Base-by-base conservation (phyloP, 64 coral and sea anemone genomes). In the Trachythela sp. region DNA sequence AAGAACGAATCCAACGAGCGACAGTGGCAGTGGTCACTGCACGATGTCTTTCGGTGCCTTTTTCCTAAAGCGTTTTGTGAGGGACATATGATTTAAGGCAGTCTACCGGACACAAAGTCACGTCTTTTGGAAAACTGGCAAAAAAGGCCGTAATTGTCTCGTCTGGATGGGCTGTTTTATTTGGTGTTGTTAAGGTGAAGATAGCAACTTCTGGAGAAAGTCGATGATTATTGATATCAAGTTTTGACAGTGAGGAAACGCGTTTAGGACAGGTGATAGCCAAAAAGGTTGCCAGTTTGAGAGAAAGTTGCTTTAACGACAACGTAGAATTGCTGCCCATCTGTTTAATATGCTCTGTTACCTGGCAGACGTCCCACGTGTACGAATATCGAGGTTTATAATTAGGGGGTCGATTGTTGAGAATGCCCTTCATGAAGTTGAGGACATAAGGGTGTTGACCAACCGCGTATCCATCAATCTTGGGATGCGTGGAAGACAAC, bases 401-500 rank as follows among this genome's bases (percentile, higher is more conserved):
- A 85, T n/a, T 70, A 22, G 68, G 68, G 1, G 68, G 24, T 14
- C 1, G 68, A 72, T 35, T 72, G 26, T 2, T 72, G 26, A 4
- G 68, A 35, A 85, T 31, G 38, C 40, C 40, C 24, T 48, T 85
- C 22, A 48, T 26, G 41, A 50, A 50, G 48, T 85, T 85, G 22
- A 48, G 2, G 48, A 85, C 40, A 32, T 90, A 83, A 2, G 51
- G 49, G 10, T 56, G n/a, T 64, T 90, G 77, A 72, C 40, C 87
- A 18, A 70, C 58, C 22, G 38, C 8, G 39, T 70, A 59, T 13
- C 84, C 14, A 86, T 13, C 36, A 30, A 70, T 26, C 32, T 91
- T 40, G n/a, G 90, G 64, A 14, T 29, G 27, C 70, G 90, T 86
- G 70, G 90, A 86, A 42, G 90, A 91, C 8, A 91, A 67, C 9